phyloP scores from a whole-genome alignment of 2,113 vertebrate species.

The Emydocephalus ijimae region DNA sequence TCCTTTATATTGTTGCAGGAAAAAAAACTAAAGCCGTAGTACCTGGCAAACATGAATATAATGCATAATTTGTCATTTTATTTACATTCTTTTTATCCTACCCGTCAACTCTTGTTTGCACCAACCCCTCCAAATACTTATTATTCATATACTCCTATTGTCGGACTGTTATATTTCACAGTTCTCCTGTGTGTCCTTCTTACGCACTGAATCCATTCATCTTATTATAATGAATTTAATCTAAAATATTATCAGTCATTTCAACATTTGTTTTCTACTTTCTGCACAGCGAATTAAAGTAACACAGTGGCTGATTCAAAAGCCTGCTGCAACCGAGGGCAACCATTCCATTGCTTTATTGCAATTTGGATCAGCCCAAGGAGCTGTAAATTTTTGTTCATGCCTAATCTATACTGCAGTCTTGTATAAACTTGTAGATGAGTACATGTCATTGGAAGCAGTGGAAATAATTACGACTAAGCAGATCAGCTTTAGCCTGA shows the following conservation, averaged over 20 bases:
- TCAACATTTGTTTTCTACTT: slow-evolving; percentile 15
- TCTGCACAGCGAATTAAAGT: background rate
- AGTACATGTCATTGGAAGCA: background rate
- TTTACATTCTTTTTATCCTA: slow-evolving; percentile 1
- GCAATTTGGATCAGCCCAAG: background rate
- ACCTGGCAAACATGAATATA: background rate
- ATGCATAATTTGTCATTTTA: slow-evolving; percentile 11
- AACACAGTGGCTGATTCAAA: background rate
- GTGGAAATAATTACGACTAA: background rate
- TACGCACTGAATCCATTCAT: slow-evolving; percentile 7
- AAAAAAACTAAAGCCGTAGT: background rate
- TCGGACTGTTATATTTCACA: background rate
- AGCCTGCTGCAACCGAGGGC: background rate
- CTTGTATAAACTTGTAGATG: background rate
- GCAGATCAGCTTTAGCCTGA: background rate
- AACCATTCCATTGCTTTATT: slow-evolving; percentile 3
- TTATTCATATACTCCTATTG: background rate
- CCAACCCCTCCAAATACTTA: slow-evolving; percentile 1
- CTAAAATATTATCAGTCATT: slow-evolving; percentile 23
- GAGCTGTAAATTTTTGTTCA: background rate
- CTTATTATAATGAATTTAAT: slow-evolving; percentile 23
- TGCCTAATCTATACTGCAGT: background rate
- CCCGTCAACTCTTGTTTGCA: background rate
- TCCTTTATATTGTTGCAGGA: background rate
- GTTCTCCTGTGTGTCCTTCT: slow-evolving; percentile 4